These are phyloP conservation scores for Mus minutoides DNA, from an alignment of 2,797 vertebrate species.

Conservation along the genomic window DNA sequence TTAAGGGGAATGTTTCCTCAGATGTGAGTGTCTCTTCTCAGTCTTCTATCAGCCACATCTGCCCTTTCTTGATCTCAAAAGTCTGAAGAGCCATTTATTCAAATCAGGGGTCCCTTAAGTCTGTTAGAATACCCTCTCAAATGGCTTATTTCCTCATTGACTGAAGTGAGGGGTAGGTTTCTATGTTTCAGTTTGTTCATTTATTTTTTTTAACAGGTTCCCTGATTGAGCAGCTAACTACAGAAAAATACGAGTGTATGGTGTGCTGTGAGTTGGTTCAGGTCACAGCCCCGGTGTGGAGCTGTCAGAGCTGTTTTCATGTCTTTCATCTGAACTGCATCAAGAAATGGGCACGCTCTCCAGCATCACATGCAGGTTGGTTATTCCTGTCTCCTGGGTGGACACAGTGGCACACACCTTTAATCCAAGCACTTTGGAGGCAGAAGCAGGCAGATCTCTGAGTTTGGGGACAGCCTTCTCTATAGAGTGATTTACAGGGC, in stretches of 20 bases:
- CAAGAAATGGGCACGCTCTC: constrained; percentile 98
- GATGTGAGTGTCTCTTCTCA: background rate
- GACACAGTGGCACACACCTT: fast-evolving
- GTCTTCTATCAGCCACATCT: background rate
- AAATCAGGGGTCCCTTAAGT: background rate
- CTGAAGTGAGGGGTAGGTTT: constrained; percentile 8
- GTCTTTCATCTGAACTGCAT: constrained; percentile 99
- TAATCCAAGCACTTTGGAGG: background rate
- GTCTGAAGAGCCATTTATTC: background rate
- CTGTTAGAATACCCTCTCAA: background rate
- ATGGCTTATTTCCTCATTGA: constrained; percentile 9
- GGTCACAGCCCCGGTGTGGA: constrained; percentile 96
- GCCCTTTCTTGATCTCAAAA: background rate
- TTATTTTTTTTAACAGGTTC: constrained; percentile 87
- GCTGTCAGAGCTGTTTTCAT: constrained; percentile 97
- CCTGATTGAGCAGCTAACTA: constrained; percentile 96
- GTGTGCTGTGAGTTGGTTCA: constrained; percentile 97
- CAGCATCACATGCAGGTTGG: constrained; percentile 96
- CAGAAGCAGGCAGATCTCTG: background rate
- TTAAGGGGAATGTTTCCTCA: constrained; percentile 28
- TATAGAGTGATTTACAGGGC: background rate
- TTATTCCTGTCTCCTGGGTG: constrained; percentile 31
- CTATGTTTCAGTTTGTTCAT: constrained; percentile 35
- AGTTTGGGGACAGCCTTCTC: background rate
- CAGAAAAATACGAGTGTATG: constrained; percentile 99